A percentile compares a stretch with the other conserved stretches of the same genome.
Evolutionary conservation across 2,113 vertebrate genomes (phyloP).

Genomic region (Plestiodon gilberti): DNA sequence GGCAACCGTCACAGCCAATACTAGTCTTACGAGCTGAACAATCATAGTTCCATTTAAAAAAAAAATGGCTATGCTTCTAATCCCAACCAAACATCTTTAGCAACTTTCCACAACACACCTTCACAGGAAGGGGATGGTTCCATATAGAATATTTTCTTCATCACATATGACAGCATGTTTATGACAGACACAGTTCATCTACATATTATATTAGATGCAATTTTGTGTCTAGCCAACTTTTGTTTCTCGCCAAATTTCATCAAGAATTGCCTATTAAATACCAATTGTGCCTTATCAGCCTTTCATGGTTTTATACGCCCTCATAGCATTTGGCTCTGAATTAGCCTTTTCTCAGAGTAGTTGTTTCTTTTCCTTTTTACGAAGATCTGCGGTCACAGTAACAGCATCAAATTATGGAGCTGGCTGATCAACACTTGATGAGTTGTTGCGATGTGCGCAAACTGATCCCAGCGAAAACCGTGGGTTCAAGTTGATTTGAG

Average conservation of each 20-base stretch:
- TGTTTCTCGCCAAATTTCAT: neutral
- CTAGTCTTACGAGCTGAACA: neutral
- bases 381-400: constrained; percentile 36
- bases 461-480: neutral
- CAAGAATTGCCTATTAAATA: neutral
- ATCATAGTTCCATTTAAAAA: neutral
- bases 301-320: neutral
- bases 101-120: constrained; percentile 54
- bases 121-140: constrained; percentile 53
- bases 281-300: neutral
- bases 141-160: neutral
- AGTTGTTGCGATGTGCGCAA: no score
- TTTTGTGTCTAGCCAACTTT: neutral
- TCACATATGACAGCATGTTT: neutral
- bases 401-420: neutral
- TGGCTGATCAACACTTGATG: no score
- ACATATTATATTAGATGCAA: neutral
- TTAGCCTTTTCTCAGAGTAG: no score
- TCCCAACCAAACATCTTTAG: constrained; percentile 43
- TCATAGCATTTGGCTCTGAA: no score
- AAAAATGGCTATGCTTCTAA: constrained; percentile 6
- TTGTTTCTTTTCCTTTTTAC: neutral
- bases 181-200: neutral
- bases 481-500: neutral
- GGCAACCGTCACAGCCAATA: neutral